A percentile compares a stretch with the other conserved stretches of the same genome.
Conservation (phyloP, 2,797 vertebrate species). For the Lutjanus argentimaculatus region DNA sequence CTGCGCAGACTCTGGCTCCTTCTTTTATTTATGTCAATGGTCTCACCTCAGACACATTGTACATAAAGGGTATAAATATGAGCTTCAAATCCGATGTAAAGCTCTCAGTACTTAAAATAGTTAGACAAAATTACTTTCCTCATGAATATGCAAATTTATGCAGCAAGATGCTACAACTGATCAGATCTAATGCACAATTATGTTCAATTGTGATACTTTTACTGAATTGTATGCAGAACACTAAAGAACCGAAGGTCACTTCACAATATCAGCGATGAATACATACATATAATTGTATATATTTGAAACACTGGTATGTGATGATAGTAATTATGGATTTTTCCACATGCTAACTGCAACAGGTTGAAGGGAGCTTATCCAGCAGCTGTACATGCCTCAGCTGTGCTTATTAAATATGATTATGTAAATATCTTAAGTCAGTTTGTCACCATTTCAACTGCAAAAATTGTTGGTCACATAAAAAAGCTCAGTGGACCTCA, state of each 20-base stretch:
- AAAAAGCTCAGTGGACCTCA: not conserved
- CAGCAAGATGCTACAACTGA: slow-evolving; percentile 21
- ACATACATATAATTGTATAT: not conserved
- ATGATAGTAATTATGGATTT: slow-evolving; percentile 21
- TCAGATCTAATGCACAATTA: slow-evolving; percentile 8
- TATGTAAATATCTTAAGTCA: slow-evolving; percentile 34
- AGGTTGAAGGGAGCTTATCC: slow-evolving; percentile 27
- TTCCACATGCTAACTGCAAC: slow-evolving; percentile 9
- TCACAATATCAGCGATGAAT: not conserved
- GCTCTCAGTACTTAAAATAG: not conserved
- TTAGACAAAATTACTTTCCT: not conserved
- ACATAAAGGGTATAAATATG: not conserved
- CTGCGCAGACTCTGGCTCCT: too few species aligned
- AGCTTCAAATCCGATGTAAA: not conserved
- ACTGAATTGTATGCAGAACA: not conserved
- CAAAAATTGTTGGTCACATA: not conserved
- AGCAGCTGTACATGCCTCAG: not conserved
- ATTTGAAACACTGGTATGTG: not conserved
- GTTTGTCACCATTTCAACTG: slow-evolving; percentile 13
- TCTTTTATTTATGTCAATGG: too few species aligned
- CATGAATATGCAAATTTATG: slow-evolving; percentile 49
- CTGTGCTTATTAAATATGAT: slow-evolving; percentile 31
- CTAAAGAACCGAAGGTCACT: not conserved
- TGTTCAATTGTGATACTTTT: not conserved
- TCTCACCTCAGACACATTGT: too few species aligned